phyloP scores from a whole-genome alignment of 2,797 vertebrate genomes.

The Pelodytes ibericus region DNA sequence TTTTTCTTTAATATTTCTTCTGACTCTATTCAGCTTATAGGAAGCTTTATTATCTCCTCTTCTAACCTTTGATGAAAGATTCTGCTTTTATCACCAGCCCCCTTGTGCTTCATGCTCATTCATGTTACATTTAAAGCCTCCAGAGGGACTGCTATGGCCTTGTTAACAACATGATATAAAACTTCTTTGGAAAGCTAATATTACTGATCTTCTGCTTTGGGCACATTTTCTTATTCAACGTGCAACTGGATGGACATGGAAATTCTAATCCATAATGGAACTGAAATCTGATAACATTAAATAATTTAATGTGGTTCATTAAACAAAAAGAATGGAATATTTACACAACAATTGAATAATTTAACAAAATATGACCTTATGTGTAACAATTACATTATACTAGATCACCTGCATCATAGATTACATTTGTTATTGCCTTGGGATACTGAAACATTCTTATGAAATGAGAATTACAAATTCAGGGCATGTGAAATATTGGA shows the following conservation, averaged over 20 bases:
- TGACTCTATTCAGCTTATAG: conserved; percentile 18
- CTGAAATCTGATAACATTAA: conserved; percentile 11
- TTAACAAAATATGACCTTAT: conserved; percentile 16
- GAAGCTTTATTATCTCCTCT: conserved; percentile 31
- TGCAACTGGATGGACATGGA: conserved; percentile 15
- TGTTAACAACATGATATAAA: conserved; percentile 53
- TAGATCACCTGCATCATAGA: neutral
- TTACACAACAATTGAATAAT: neutral
- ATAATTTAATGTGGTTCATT: conserved; percentile 12
- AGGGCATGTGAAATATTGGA: neutral
- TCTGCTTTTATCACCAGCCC: conserved; percentile 44
- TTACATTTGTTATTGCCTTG: neutral
- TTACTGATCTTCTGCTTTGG: conserved; percentile 50
- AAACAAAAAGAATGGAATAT: neutral
- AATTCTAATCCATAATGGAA: neutral
- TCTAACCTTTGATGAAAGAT: conserved; percentile 48
- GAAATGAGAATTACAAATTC: neutral
- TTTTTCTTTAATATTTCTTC: conserved; percentile 14
- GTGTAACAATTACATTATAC: neutral
- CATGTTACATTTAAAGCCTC: conserved; percentile 50
- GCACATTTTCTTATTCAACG: conserved; percentile 15
- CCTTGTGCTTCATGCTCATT: conserved; percentile 50
- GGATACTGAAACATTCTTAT: neutral
- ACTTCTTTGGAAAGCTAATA: conserved; percentile 51
- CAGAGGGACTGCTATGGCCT: conserved; percentile 46